Evolutionary conservation across 2,888 invertebrate genomes (phyloP), one percentile per base, ranked within the genome.

Genomic region (Hemicrepidius hirtus): DNA sequence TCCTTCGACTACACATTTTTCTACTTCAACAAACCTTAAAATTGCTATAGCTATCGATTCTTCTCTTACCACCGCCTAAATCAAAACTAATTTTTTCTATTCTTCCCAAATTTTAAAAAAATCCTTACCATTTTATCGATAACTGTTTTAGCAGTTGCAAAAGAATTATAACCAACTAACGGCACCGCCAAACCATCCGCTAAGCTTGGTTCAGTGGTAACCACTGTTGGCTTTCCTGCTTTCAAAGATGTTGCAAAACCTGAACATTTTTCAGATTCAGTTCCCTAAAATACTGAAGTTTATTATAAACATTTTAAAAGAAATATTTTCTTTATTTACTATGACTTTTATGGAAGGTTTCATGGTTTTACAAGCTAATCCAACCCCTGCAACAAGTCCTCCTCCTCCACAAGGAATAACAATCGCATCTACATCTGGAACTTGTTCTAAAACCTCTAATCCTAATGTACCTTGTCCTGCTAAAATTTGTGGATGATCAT

Each of bases 161-260:
- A 95, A 0, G 97, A 94, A 86, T 97, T 97, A 78, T 92, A 93
- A 0, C 97, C 97, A 4, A 96, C 95, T 28, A 92, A 91, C 0
- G 97, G 95, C 0, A 97, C 97, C 0, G 96, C 95, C 65, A 97
- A 87, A 69, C 96, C 97, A 86, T 97, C 97, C 0, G 97, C 97
- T 64, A 97, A 85, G 0, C 95, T 95, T 2, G 95, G 93, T 59
- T 90, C 87, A 59, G 92, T 91, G 46, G 90, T 88, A 5, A 94
- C 92, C 75, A 89, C 88, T 0, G 91, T 88, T 0, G 96, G 95
- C 68, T 91, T 90, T 0, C 93, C 92, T 44, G 90, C 88, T 80
- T 91, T 88, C 76, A 96, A 83, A 0, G 97, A 95, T 13, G 87
- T 86, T 44, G 91, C 87, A 88, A 96, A 96, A 81, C 95, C 94